Evolutionary conservation across 1,140 invertebrate species (phyloP).

Genomic region (Amphibalanus amphitrite): DNA sequence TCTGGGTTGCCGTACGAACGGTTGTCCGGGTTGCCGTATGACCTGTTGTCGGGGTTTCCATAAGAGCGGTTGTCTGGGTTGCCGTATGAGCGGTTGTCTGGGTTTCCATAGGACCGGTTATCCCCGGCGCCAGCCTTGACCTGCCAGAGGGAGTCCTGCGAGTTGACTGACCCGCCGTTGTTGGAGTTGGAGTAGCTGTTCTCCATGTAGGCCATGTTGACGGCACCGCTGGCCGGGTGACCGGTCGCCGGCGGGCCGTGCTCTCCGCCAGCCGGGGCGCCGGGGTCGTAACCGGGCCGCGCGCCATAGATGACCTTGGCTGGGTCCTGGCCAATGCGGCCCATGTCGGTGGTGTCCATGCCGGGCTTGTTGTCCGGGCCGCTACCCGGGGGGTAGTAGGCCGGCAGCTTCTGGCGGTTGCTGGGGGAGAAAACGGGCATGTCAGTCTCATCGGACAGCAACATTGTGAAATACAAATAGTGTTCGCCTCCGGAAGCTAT

Average conservation of each 20-base stretch:
- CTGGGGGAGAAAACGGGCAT: neutral
- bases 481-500: no score
- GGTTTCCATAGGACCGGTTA: slow-evolving; percentile 8
- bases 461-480: no score
- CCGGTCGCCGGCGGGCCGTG: neutral
- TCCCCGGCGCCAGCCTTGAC: slow-evolving; percentile 34
- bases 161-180: slow-evolving; percentile 69
- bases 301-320: slow-evolving; percentile 8
- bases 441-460: no score
- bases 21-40: neutral
- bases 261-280: neutral
- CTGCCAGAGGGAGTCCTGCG: slow-evolving; percentile 86
- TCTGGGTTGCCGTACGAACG: neutral
- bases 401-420: neutral
- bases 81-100: slow-evolving; percentile 10
- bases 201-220: slow-evolving; percentile 73
- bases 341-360: neutral
- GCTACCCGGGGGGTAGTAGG: neutral
- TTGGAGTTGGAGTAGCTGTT: slow-evolving; percentile 82
- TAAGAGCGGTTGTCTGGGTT: slow-evolving; percentile 4
- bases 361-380: neutral
- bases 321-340: neutral
- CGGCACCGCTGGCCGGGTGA: slow-evolving; percentile 18
- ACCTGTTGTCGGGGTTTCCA: neutral
- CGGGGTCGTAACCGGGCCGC: neutral